These are phyloP conservation scores for Dendrophyllia cribrosa DNA, from an alignment of 64 coral and sea anemone species.

Conservation along the genomic window DNA sequence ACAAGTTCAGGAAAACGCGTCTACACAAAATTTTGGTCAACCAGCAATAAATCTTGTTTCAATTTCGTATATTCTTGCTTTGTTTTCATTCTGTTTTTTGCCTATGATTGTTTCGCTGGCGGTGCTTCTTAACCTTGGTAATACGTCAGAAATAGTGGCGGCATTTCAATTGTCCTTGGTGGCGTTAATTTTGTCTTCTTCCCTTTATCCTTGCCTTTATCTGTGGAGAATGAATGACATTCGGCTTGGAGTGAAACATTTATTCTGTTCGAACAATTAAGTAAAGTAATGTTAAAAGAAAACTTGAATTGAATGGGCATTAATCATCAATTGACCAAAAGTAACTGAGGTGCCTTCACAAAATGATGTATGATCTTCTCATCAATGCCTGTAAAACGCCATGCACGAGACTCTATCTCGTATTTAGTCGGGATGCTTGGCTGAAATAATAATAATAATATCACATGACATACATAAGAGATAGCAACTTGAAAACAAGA, in stretches of 20 bases:
- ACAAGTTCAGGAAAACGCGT: background rate
- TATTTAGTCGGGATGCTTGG: no score
- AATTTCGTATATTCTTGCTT: background rate
- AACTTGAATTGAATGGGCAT: no score
- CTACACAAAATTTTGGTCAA: background rate
- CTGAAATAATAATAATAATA: no score
- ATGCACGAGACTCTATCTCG: no score
- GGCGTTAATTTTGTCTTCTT: background rate
- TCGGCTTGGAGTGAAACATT: background rate
- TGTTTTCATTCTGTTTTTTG: background rate
- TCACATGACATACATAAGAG: no score
- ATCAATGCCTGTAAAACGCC: no score
- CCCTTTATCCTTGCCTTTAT: background rate
- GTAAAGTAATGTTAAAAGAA: background rate
- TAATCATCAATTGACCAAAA: no score
- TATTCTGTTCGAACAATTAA: background rate
- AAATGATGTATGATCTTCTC: no score
- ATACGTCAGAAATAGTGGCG: background rate
- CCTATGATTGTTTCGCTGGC: background rate
- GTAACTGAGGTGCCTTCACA: no score
- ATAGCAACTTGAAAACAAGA: no score
- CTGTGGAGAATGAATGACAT: constrained; percentile 3
- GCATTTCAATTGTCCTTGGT: background rate
- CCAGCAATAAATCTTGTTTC: background rate
- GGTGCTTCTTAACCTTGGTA: background rate